Percentiles rank a stretch among this genome's conserved stretches.
phyloP scores from a whole-genome alignment of 2,113 vertebrate genomes.

The Halichoerus grypus region DNA sequence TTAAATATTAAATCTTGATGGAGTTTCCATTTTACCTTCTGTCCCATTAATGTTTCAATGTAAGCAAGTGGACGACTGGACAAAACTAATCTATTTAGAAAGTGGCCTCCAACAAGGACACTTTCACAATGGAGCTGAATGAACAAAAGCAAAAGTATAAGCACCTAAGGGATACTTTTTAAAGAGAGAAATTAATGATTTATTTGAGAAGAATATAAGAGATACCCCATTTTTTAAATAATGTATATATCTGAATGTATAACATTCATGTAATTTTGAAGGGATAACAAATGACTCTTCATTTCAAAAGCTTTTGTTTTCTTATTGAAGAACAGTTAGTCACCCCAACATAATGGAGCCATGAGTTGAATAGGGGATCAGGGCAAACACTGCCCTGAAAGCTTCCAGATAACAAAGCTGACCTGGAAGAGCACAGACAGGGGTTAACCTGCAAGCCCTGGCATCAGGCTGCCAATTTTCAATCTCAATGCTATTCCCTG shows the following conservation, averaged over 20 bases:
- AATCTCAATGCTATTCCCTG: neutral
- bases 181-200: constrained; percentile 51
- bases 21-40: neutral
- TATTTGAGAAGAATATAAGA: constrained; percentile 58
- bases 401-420: neutral
- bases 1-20: neutral
- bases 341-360: constrained; percentile 52
- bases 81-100: constrained; percentile 2
- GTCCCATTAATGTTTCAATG: constrained; percentile 43
- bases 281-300: constrained; percentile 44
- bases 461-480: neutral
- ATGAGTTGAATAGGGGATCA: neutral
- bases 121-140: constrained; percentile 5
- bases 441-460: neutral
- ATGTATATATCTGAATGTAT: constrained; percentile 34
- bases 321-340: neutral
- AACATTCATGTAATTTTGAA: constrained; percentile 54
- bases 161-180: neutral
- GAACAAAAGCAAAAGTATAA: constrained; percentile 48
- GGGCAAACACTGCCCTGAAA: neutral
- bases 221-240: constrained; percentile 15
- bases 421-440: neutral
- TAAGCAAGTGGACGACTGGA: neutral
- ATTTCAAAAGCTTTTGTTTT: constrained; percentile 40
- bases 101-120: constrained; percentile 20